Evolutionary conservation across 2,797 vertebrate genomes (phyloP), one percentile per base, ranked within the genome.

Genomic region (Malacoctenus gilli): DNA sequence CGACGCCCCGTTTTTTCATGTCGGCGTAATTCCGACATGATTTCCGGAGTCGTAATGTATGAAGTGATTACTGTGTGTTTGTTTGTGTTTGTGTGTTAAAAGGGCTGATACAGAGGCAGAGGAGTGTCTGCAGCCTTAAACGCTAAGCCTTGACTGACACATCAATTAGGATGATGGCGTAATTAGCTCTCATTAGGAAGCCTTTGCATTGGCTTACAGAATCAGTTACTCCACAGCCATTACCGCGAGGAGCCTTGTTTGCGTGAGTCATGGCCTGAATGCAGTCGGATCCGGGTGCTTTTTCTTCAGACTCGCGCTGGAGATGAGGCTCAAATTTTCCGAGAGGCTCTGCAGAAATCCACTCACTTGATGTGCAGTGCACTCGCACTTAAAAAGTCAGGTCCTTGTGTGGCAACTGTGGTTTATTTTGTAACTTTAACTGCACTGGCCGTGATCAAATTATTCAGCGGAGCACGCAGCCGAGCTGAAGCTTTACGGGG

Each of bases 171-270:
- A 77, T 72, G 73, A 72, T 42, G 68, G 47, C 62, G 72, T 77
- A 80, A 84, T 86, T 82, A 81, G 54, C 54, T 70, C 60, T 80
- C 73, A 76, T 86, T 69, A 81, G 68, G 54, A 49, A 62, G 61
- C 63, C 22, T 62, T 65, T 71, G 34, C 50, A 59, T 44, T 55
- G 52, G 47, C 63, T 72, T 53, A 62, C 46, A 62, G 28, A 51
- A 60, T 72, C 62, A 43, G 60, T 65, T 52, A 51, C 21, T 46
- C 43, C 49, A 40, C 67, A 65, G 35, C 47, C 57, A 47, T 63
- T 56, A 54, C 51, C 55, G 42, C 41, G 38, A 21, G 32, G 22
- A 50, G 80, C n/a, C 1, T 43, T 20, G 16, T 49, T 61, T 58
- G 50, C 41, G 20, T 22, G 37, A 66, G 56, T 25, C 32, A 11